Evolutionary conservation across 1,140 invertebrate genomes (phyloP), one percentile per base, ranked within the genome.

Genomic region (Rhizoglyphus robini): DNA sequence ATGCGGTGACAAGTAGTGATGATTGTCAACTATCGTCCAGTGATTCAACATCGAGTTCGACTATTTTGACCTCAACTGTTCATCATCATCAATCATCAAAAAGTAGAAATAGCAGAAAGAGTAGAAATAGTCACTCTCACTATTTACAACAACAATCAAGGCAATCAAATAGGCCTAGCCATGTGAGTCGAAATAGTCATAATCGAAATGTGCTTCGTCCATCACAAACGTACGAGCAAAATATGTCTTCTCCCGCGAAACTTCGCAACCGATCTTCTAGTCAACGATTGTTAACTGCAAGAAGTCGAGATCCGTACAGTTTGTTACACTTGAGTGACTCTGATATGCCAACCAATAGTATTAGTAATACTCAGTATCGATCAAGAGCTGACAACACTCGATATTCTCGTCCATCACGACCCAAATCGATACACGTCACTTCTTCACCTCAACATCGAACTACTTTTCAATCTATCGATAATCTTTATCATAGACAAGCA

Each of bases 321-420:
- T 23, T 54, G 20, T 32, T 54, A 32, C 51, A 54, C 20, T 54
- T 54, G 51, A 54, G 51, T 54, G 51, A 54, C 20, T 11, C 8
- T 54, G 51, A 54, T 54, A 5, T 54, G 20, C 51, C 51, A 54
- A 41, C n/a, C n/a, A n/a, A n/a, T n/a, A n/a, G n/a, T n/a, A n/a
- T n/a, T n/a, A n/a, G n/a, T n/a, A n/a, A n/a, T n/a, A n/a, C n/a
- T n/a, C n/a, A n/a, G n/a, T n/a, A n/a, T n/a, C n/a, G n/a, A n/a
- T n/a, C n/a, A n/a, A n/a, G n/a, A n/a, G n/a, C n/a, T 18, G 36
- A 11, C 36, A 18, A 41, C 36, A 41, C 18, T 41, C 18, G 8
- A 41, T 41, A 41, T 41, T 41, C 36, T 11, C 36, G 36, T 41
- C 36, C 36, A 41, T 11, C 18, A 41, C 8, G 36, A 41, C 36